phyloP scores from a whole-genome alignment of 1,140 invertebrate species.

The Zophobas atratus region DNA sequence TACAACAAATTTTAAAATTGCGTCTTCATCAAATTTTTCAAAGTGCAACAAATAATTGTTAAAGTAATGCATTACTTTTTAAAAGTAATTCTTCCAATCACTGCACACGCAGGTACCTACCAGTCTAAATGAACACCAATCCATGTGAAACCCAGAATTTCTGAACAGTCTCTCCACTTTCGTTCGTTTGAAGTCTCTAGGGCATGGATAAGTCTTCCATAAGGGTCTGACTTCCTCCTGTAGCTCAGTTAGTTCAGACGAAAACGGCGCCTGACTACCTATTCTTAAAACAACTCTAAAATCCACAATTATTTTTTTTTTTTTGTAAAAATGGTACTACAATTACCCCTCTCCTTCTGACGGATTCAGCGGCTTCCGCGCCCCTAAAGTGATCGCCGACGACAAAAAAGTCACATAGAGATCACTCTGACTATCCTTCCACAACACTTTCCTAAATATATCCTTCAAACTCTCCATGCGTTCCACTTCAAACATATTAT shows the following conservation, averaged over 20 bases:
- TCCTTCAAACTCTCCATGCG: constrained; percentile 81
- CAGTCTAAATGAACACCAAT: constrained; percentile 92
- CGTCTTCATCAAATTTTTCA: no score
- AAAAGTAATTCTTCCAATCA: no score
- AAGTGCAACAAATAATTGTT: no score
- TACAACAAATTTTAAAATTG: no score
- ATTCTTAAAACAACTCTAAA: constrained; percentile 85
- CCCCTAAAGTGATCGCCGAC: constrained; percentile 87
- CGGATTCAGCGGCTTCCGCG: constrained; percentile 84
- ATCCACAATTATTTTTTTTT: constrained; percentile 46
- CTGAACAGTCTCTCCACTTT: constrained; percentile 88
- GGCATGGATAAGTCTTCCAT: constrained; percentile 80
- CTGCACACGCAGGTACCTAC: constrained; percentile 68
- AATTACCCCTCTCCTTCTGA: constrained; percentile 87
- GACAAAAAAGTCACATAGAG: constrained; percentile 87
- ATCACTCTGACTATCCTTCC: constrained; percentile 76
- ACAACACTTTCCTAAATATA: constrained; percentile 79
- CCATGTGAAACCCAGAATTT: constrained; percentile 82
- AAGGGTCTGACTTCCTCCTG: constrained; percentile 88
- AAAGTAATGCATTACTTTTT: no score
- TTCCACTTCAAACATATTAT: constrained; percentile 81
- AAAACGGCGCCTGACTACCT: constrained; percentile 83
- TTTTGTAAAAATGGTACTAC: background rate
- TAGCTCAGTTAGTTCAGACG: constrained; percentile 79
- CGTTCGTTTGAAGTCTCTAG: constrained; percentile 86